A percentile compares a stretch with the other conserved stretches of the same genome.
Evolutionary conservation across 92 coral and sea anemone genomes (phyloP).

Genomic region (Actinostola sp.): DNA sequence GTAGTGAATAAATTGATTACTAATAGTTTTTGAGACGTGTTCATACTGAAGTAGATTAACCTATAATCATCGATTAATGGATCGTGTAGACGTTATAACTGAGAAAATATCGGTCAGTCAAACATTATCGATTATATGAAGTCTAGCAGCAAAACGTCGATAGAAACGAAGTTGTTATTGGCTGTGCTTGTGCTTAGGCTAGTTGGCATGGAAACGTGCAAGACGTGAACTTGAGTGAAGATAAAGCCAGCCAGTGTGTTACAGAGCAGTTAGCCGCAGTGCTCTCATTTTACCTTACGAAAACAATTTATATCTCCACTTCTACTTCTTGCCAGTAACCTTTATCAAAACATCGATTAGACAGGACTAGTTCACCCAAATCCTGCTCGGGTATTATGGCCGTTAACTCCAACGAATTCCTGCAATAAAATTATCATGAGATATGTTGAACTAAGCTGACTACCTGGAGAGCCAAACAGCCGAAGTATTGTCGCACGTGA

Average conservation of each 20-base stretch:
- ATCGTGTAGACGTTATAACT: background rate
- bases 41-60: background rate
- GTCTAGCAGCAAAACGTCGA: background rate
- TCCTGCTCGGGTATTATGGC: slow-evolving; percentile 67
- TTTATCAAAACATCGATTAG: slow-evolving; percentile 88
- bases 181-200: slow-evolving; percentile 16
- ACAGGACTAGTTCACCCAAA: slow-evolving; percentile 79
- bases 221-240: no score
- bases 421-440: slow-evolving; percentile 60
- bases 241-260: background rate
- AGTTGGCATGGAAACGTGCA: slow-evolving; percentile 11
- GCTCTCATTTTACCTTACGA: slow-evolving; percentile 55
- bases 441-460: background rate
- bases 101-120: slow-evolving; percentile 6
- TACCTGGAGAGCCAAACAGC: slow-evolving; percentile 1
- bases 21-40: background rate
- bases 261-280: slow-evolving; percentile 1
- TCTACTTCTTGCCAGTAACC: slow-evolving; percentile 95
- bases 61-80: background rate
- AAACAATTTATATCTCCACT: slow-evolving; percentile 87
- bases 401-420: slow-evolving; percentile 85
- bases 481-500: background rate
- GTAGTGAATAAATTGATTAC: no score
- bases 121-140: slow-evolving; percentile 4
- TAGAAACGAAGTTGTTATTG: slow-evolving; percentile 5